Percentiles rank a stretch among this genome's conserved stretches.
phyloP scores from a whole-genome alignment of 2,888 invertebrate genomes.

The Pelosia muscerda region DNA sequence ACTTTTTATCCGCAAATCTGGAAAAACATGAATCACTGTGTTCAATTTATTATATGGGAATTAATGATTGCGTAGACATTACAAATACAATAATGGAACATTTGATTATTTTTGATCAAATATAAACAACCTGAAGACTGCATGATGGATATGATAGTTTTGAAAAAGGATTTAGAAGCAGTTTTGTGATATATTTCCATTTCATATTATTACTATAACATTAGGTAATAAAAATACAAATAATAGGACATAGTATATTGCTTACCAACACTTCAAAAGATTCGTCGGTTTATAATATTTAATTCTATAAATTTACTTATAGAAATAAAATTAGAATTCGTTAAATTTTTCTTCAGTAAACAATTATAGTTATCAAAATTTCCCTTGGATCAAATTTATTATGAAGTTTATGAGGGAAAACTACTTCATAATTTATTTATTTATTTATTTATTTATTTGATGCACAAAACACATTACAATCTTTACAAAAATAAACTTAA shows the following conservation, averaged over 20 bases:
- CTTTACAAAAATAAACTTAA: too few species aligned
- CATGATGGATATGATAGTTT: not conserved
- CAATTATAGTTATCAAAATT: too few species aligned
- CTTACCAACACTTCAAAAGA: too few species aligned
- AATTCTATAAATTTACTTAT: not conserved
- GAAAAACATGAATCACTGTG: constrained; percentile 54
- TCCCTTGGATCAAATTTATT: too few species aligned
- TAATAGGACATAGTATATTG: not conserved
- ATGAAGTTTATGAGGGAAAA: not conserved
- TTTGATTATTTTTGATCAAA: not conserved
- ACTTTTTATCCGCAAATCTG: constrained; percentile 93
- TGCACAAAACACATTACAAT: too few species aligned
- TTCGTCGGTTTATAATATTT: not conserved
- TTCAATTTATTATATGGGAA: constrained; percentile 30
- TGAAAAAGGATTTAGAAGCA: not conserved
- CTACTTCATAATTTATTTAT: too few species aligned
- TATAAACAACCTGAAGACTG: not conserved
- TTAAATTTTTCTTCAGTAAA: too few species aligned
- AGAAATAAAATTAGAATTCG: too few species aligned
- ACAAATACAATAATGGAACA: not conserved
- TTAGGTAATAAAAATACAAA: too few species aligned
- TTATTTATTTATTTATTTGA: too few species aligned
- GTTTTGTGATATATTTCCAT: not conserved
- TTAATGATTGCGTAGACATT: constrained; percentile 8
- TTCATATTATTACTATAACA: too few species aligned